Base-by-base conservation (phyloP, 2,888 invertebrate species). In the Drosophila leonis region DNA sequence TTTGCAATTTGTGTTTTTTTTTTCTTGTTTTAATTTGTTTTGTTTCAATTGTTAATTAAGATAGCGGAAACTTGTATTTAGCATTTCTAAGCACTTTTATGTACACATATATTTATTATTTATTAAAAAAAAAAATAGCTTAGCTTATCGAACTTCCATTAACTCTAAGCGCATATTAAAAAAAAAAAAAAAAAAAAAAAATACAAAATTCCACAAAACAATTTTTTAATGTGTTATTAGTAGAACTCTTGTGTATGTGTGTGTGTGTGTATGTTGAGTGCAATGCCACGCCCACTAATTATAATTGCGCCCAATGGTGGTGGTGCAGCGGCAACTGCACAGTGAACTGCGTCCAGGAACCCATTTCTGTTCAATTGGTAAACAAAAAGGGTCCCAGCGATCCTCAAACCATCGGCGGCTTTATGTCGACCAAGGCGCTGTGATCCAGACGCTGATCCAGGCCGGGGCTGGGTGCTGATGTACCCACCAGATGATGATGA, bases 301-400 rank as follows among this genome's bases (percentile, higher is more conserved):
- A 37, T 27, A 56, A 33, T 35, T 57, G 41, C 46, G 49, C 46
- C 27, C 49, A 60, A 39, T 61, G 49, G 18, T 18, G 31, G 29
- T 18, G 46, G 27, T 27, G 44, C 24, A 15, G 15, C 12, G 44
- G 44, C 13, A 44, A 39, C 33, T 39, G 64, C 46, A 64, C 29
- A 57, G 60, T 24, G 44, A 59, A 48, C 42, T 48, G 61, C 24
- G 37, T 48, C 44, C 46, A 24, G 88, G 82, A 86, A 78, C 86
- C 90, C 79, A 61, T 48, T 77, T 69, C 78, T 65, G 80, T 59
- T 91, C 85, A 91, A 75, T 91, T 91, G 76, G 92, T 91, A 78
- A 92, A 93, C 81, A 93, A 86, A 83, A 92, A 95, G 95, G 94
- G 95, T 94, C 95, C 95, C 94, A 95, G 95, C 95, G 95, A 95